Percentiles rank a stretch among this genome's conserved stretches.
Conservation (phyloP, 2,797 vertebrate genomes). For the Octomys mimax region DNA sequence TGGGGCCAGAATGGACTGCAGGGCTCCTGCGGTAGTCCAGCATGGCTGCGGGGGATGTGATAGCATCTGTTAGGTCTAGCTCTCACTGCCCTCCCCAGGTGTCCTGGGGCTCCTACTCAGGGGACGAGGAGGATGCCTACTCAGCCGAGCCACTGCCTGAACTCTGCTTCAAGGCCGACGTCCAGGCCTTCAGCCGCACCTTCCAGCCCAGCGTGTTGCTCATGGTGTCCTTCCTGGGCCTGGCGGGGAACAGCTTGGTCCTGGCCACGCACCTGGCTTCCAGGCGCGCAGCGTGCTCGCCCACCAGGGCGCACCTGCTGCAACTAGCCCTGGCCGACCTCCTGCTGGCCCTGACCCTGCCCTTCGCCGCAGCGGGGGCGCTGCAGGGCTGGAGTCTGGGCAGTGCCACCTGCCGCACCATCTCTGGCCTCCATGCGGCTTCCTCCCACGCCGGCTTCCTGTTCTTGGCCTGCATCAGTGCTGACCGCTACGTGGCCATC, state of each 20-base stretch:
- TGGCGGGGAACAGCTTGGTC: slow-evolving; percentile 93
- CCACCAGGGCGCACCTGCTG: slow-evolving; percentile 93
- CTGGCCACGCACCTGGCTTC: slow-evolving; percentile 92
- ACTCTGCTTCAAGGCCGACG: slow-evolving; percentile 87
- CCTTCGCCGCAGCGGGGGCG: slow-evolving; percentile 87
- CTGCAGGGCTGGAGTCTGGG: slow-evolving; percentile 89
- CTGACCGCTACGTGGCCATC: slow-evolving; percentile 95
- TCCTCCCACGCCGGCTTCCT: slow-evolving; percentile 95
- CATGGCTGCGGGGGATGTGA: too few species aligned
- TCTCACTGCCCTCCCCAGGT: slow-evolving; percentile 46
- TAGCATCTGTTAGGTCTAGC: background rate
- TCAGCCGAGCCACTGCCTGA: slow-evolving; percentile 34
- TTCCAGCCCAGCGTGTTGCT: slow-evolving; percentile 92
- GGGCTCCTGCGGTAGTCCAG: background rate
- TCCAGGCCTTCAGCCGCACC: slow-evolving; percentile 87
- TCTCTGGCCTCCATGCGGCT: slow-evolving; percentile 91
- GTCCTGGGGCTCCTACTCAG: slow-evolving; percentile 72
- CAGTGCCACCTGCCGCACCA: slow-evolving; percentile 87
- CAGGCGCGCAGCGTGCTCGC: slow-evolving; percentile 85
- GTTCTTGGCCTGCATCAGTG: slow-evolving; percentile 95
- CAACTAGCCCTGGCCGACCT: slow-evolving; percentile 95
- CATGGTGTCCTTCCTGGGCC: slow-evolving; percentile 91
- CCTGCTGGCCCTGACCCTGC: slow-evolving; percentile 93
- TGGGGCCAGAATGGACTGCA: background rate
- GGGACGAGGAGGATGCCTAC: slow-evolving; percentile 60